Conservation (phyloP, 92 coral and sea anemone genomes). For the Epizoanthus rinbou region DNA sequence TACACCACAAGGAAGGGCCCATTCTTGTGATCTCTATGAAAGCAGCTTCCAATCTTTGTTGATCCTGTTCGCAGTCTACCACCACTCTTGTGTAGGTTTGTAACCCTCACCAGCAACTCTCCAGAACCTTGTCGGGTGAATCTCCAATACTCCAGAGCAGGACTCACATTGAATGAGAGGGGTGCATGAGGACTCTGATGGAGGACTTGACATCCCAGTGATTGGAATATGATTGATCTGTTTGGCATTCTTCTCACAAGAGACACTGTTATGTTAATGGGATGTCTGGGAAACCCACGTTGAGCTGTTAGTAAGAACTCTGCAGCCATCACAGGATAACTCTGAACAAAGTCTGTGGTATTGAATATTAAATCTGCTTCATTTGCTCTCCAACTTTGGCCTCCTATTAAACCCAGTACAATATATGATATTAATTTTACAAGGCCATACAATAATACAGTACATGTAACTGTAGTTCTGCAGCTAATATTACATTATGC, state of each 20-base stretch:
- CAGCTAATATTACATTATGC: too few relatives aligned
- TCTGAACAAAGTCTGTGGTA: constrained; percentile 2
- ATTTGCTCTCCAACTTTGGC: background rate
- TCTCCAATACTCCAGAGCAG: background rate
- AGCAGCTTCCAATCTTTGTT: background rate
- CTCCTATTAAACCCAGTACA: constrained; percentile 4
- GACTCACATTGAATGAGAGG: background rate
- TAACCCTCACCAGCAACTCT: background rate
- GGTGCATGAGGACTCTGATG: background rate
- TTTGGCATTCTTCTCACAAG: background rate
- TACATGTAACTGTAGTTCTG: too few relatives aligned
- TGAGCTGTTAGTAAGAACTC: background rate
- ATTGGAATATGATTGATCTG: background rate
- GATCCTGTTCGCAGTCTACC: background rate
- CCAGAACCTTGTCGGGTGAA: background rate
- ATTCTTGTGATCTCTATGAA: background rate
- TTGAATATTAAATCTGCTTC: constrained; percentile 8
- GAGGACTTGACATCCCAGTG: constrained; percentile 23
- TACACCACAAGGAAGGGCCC: constrained; percentile 19
- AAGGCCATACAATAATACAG: too few relatives aligned
- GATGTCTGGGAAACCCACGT: background rate
- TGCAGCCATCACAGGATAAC: constrained; percentile 11
- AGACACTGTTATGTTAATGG: background rate
- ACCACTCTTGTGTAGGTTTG: background rate
- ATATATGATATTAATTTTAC: too few relatives aligned